Percentiles rank a stretch among this genome's conserved stretches.
These are phyloP conservation scores for Anodontia alba DNA, from an alignment of 2,888 invertebrate species.

Conservation along the genomic window DNA sequence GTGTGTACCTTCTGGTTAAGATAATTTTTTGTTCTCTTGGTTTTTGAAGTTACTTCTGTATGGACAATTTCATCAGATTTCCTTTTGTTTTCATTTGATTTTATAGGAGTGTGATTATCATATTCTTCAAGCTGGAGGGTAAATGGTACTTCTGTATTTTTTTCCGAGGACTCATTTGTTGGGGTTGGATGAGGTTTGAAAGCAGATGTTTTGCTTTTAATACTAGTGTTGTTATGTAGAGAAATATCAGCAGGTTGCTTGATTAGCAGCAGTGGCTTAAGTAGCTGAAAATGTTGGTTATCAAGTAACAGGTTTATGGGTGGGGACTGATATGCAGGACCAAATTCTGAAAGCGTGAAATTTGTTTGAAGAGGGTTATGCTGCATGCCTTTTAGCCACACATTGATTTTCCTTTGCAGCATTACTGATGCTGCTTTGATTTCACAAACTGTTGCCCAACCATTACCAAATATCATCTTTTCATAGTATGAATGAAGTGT, in stretches of 20 bases:
- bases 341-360: neutral
- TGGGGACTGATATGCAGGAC: neutral
- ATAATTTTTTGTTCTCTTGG: too few relatives aligned
- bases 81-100: neutral
- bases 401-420: too few relatives aligned
- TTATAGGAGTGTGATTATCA: neutral
- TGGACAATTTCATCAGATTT: too few relatives aligned
- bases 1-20: too few relatives aligned
- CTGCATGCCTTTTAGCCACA: neutral
- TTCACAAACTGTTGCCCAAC: neutral
- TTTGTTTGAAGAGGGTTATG: neutral
- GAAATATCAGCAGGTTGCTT: slow-evolving; percentile 41
- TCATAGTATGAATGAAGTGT: neutral
- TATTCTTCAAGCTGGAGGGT: neutral
- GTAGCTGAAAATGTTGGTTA: neutral
- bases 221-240: too few relatives aligned
- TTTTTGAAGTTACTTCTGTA: too few relatives aligned
- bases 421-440: neutral
- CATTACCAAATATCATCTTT: neutral
- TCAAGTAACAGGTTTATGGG: too few relatives aligned
- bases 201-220: too few relatives aligned
- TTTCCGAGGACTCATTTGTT: too few relatives aligned
- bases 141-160: neutral
- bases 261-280: neutral
- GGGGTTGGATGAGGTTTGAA: too few relatives aligned